Evolutionary conservation across 1,140 invertebrate genomes (phyloP).

Genomic region (Bombus impatiens): DNA sequence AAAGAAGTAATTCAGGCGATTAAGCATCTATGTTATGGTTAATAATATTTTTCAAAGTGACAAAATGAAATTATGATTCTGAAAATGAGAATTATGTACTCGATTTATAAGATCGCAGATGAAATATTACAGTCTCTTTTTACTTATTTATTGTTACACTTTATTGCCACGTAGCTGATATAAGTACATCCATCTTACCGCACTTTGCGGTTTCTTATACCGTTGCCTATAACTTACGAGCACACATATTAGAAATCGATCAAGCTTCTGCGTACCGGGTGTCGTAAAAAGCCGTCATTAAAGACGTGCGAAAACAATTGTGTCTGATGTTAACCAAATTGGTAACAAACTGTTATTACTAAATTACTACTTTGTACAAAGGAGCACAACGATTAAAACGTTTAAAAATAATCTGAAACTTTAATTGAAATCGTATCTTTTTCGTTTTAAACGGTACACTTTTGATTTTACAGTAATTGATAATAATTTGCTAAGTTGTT

Average conservation of each 20-base stretch:
- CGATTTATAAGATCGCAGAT: constrained; percentile 6
- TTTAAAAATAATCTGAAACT: no score
- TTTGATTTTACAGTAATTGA: no score
- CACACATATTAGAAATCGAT: constrained; percentile 37
- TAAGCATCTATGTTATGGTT: neutral
- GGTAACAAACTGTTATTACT: no score
- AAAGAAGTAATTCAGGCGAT: no score
- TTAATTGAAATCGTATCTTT: no score
- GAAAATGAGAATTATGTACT: neutral
- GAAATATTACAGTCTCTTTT: constrained; percentile 26
- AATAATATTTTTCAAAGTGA: neutral
- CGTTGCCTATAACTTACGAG: constrained; percentile 9
- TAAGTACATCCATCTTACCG: constrained; percentile 37
- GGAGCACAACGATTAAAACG: no score
- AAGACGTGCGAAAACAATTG: neutral
- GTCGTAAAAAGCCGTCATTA: neutral
- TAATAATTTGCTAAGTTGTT: no score
- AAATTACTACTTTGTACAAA: no score
- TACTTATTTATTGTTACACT: constrained; percentile 31
- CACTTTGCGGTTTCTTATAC: constrained; percentile 33
- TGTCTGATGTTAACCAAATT: neutral
- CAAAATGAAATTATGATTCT: constrained; percentile 11
- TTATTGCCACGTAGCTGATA: constrained; percentile 9
- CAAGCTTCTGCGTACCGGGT: constrained; percentile 5
- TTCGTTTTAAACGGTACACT: no score